Evolutionary conservation across 2,888 invertebrate genomes (phyloP).

Genomic region (Caenorhabditis sp.): DNA sequence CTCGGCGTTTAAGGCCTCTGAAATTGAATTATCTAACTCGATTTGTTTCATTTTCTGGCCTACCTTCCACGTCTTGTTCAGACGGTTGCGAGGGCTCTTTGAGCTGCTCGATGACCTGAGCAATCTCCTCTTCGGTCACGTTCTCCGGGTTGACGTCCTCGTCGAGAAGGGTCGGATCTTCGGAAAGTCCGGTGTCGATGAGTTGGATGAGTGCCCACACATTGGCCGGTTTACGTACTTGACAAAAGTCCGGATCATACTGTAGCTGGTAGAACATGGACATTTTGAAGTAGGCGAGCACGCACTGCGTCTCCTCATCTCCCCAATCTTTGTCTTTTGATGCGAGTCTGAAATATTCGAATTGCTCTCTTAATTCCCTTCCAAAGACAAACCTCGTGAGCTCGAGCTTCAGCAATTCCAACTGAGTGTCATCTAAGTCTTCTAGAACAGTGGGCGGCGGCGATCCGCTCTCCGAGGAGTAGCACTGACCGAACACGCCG

Average conservation of each 20-base stretch:
- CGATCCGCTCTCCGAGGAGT: conserved; percentile 64
- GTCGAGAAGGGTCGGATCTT: conserved; percentile 49
- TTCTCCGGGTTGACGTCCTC: conserved; percentile 43
- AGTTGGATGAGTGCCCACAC: conserved; percentile 73
- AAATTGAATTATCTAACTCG: background rate
- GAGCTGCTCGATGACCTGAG: conserved; percentile 59
- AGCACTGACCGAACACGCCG: conserved; percentile 78
- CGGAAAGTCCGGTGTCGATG: conserved; percentile 61
- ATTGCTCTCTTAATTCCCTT: no score
- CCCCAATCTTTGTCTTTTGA: conserved; percentile 71
- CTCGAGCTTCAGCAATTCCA: conserved; percentile 72
- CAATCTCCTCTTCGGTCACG: conserved; percentile 49
- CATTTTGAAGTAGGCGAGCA: conserved; percentile 77
- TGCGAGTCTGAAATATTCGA: conserved; percentile 57
- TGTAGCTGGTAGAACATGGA: conserved; percentile 72
- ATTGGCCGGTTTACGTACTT: conserved; percentile 75
- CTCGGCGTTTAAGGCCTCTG: conserved; percentile 50
- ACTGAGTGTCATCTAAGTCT: conserved; percentile 68
- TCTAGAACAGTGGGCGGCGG: conserved; percentile 71
- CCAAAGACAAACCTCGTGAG: conserved; percentile 67
- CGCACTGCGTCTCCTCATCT: conserved; percentile 74
- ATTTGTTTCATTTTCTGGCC: no score
- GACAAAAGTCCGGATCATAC: conserved; percentile 77
- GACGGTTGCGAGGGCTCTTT: conserved; percentile 53
- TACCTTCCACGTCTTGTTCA: conserved; percentile 53